These are phyloP conservation scores for Microtus montanus DNA, from an alignment of 2,113 vertebrate genomes.

Conservation along the genomic window DNA sequence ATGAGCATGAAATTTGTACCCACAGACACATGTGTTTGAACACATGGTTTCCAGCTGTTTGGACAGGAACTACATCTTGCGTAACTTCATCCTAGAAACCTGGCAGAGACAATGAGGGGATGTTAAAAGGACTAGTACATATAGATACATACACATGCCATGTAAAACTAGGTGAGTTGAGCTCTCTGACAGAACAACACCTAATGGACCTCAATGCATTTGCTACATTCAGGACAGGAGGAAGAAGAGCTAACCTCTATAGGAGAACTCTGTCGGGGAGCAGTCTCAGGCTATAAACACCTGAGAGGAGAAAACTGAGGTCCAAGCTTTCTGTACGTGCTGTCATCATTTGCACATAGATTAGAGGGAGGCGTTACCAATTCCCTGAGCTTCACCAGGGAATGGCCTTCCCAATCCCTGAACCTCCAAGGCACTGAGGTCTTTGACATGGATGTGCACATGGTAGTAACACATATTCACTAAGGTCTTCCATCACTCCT, in stretches of 20 bases:
- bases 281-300: neutral
- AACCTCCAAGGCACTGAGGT: neutral
- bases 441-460: neutral
- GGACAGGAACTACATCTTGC: neutral
- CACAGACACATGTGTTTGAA: neutral
- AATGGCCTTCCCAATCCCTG: neutral
- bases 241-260: neutral
- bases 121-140: neutral
- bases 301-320: neutral
- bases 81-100: neutral
- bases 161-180: neutral
- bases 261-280: neutral
- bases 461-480: neutral
- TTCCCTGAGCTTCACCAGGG: neutral
- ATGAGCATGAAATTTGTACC: neutral
- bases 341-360: neutral
- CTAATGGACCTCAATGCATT: neutral
- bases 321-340: neutral
- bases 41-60: neutral
- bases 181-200: neutral
- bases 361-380: neutral
- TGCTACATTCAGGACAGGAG: no score
- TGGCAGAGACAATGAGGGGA: neutral
- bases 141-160: neutral
- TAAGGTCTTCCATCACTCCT: neutral